These are phyloP conservation scores for Falco novaeseelandiae DNA, from an alignment of 2,797 vertebrate genomes.

Conservation along the genomic window DNA sequence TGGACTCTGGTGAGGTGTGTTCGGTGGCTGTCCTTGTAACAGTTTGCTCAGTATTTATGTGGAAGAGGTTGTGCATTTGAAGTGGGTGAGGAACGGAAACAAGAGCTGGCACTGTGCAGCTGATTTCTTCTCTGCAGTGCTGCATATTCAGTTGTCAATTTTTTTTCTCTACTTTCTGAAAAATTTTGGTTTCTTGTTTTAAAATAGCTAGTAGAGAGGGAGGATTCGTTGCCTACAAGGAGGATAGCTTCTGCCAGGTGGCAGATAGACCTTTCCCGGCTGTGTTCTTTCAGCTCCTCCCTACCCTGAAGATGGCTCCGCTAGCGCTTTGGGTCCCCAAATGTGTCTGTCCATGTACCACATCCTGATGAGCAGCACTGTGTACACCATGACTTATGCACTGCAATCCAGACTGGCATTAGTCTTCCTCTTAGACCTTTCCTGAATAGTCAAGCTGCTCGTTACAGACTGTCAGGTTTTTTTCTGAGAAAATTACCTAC, in stretches of 20 bases:
- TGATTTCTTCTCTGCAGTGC: neutral
- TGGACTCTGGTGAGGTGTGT: neutral
- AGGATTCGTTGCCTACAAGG: neutral
- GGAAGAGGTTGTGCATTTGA: constrained; percentile 39
- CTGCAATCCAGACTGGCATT: neutral
- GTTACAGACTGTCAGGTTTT: neutral
- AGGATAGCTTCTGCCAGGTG: neutral
- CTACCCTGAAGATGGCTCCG: neutral
- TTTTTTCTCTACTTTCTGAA: constrained; percentile 23
- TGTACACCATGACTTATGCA: fast-evolving
- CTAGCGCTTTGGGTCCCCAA: neutral
- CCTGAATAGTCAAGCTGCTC: neutral
- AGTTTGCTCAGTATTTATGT: constrained; percentile 10
- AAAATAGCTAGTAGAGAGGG: neutral
- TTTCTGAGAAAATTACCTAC: neutral
- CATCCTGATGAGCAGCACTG: neutral
- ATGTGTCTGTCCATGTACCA: neutral
- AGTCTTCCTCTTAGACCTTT: neutral
- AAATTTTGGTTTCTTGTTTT: constrained; percentile 6
- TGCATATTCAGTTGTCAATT: constrained; percentile 14
- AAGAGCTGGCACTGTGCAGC: neutral
- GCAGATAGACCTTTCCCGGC: neutral
- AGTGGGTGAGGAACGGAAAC: neutral
- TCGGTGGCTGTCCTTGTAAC: constrained; percentile 16
- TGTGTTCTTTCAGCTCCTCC: neutral